Base-by-base conservation (phyloP, 2,888 invertebrate species). In the Clusia tigrina region DNA sequence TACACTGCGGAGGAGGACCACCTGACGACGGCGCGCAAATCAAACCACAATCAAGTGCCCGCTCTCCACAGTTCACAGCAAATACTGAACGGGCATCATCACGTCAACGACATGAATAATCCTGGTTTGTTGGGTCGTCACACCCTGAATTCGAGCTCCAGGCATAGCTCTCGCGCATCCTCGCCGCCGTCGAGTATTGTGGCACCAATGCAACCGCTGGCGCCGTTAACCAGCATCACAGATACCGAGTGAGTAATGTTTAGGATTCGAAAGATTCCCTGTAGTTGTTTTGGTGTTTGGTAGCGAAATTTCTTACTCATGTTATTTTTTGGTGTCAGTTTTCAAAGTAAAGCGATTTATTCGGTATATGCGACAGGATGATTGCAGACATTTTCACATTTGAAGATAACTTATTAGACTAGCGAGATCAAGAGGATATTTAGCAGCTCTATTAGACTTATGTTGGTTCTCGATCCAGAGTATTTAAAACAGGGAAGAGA, bases 1-100 rank as follows among this genome's bases (percentile, higher is more conserved):
- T 94, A 93, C 77, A 93, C 93, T 71, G 91, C 91, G 69, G 91
- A 91, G 83, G 91, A 91, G 84, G 91, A 91, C 81, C 91, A 91
- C 82, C 81, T 88, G 66, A 85, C 85, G 71, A 66, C 77, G 25
- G 73, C 76, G 2, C 78, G 82, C 3, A 81, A 81, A 32, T 67
- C 78, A 52, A 79, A 77, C 63, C 76, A 74, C 26, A 70, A 68
- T 18, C 78, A 73, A 56, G 68, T 74, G 5, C 69, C 75, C 0
- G 71, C 76, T 26, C 61, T 78, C 24, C 77, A 76, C 26, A 72
- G 77, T 20, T 79, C 79, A 0, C 78, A 79, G 60, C 76, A 76
- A 59, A 60, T 74, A 48, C 69, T 73, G 5, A 64, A 66, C 32
- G 70, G 69, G 20, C 70, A 67, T 25, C 66, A 67, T 18, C 66